Evolutionary conservation across 2,113 vertebrate species (phyloP).

Genomic region (Rattus norvegicus): DNA sequence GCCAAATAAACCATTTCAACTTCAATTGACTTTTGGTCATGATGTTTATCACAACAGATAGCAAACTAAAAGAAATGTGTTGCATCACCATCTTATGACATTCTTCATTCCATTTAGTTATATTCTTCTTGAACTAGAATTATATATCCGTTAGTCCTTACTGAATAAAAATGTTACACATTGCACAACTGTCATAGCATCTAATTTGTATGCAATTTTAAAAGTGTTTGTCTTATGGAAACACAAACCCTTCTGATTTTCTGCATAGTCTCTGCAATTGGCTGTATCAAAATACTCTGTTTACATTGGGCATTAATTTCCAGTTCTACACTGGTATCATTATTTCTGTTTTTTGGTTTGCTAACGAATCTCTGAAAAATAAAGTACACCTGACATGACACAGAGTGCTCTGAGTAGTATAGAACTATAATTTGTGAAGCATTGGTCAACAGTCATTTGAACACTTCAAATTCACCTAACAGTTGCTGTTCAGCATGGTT

Average conservation of each 20-base stretch:
- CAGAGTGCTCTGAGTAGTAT: not conserved
- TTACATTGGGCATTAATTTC: not conserved
- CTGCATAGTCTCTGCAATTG: not conserved
- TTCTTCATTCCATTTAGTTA: not conserved
- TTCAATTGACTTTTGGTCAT: not conserved
- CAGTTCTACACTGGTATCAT: not conserved
- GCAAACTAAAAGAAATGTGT: not conserved
- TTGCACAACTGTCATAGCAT: not conserved
- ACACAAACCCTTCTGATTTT: not conserved
- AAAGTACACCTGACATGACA: not conserved
- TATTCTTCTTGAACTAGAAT: not conserved
- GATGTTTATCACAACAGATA: not conserved
- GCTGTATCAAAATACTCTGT: rapidly evolving
- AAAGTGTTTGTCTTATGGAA: not conserved
- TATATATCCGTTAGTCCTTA: not conserved
- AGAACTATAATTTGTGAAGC: not conserved
- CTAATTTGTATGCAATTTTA: not conserved
- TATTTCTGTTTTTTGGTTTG: not conserved
- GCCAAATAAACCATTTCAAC: not conserved
- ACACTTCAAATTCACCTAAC: not conserved
- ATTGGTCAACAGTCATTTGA: not conserved
- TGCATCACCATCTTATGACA: not conserved
- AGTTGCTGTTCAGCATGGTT: not conserved
- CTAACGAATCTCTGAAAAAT: not conserved
- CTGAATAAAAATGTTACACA: not conserved